phyloP scores from a whole-genome alignment of 2,797 vertebrate genomes.

The Scolopax rusticola region DNA sequence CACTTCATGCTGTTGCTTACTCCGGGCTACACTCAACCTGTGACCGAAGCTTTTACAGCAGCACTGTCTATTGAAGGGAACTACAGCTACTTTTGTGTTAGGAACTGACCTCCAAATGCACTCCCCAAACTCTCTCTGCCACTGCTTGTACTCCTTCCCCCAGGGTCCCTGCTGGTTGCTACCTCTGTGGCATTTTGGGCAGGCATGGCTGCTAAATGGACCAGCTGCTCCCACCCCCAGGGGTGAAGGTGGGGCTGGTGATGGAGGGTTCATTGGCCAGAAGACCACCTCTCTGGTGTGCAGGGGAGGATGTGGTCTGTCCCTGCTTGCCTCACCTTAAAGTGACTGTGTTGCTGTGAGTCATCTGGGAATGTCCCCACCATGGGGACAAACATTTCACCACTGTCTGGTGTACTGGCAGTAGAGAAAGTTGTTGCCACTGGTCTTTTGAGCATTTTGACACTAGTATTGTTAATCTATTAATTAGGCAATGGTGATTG shows the following conservation, averaged over 20 bases:
- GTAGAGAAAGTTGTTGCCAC: neutral
- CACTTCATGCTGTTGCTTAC: neutral
- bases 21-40: neutral
- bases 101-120: rapidly evolving
- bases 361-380: rapidly evolving
- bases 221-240: neutral
- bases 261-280: rapidly evolving
- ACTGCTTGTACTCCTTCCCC: neutral
- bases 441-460: neutral
- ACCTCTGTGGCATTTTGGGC: rapidly evolving
- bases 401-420: rapidly evolving
- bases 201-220: neutral
- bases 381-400: neutral
- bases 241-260: rapidly evolving
- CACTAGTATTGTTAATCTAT: neutral
- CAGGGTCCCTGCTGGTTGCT: neutral
- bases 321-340: neutral
- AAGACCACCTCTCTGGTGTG: rapidly evolving
- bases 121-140: neutral
- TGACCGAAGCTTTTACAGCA: neutral
- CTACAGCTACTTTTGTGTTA: neutral
- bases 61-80: neutral
- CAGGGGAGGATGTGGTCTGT: rapidly evolving
- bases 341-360: neutral
- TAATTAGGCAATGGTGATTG: neutral